Evolutionary conservation across 2,113 vertebrate species (phyloP), one percentile per base, ranked within the genome.

Genomic region (Cygnus atratus): DNA sequence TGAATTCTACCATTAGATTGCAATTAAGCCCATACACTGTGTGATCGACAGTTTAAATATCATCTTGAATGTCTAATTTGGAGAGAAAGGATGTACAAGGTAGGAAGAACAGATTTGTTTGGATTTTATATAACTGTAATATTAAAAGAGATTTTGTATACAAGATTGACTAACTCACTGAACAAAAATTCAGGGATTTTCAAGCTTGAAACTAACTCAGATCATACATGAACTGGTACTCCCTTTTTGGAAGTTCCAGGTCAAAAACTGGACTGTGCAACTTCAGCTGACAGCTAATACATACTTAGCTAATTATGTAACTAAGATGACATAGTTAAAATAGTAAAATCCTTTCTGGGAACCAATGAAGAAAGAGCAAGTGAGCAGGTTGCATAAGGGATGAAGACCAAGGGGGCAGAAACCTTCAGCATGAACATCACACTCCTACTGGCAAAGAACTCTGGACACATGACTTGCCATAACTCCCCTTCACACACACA

Each of bases 1-100:
- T 83, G 14, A 94, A 96, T 90, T 91, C 35, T 85, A 65, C 10
- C n/a, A 81, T 73, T 91, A 83, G 13, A 20, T 84, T 67, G 37
- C 70, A 87, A 96, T 85, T 95, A 94, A 86, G 67, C 14, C 31
- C 6, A 52, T 48, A 62, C 61, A 70, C 33, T 71, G 5, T 24
- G 80, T 81, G 28, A 85, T 78, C 14, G 52, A 52, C 12, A 58
- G 11, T 80, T 88, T 52, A 63, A 79, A 80, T 86, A 35, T 55
- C 20, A 65, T 85, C 35, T 73, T 91, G 26, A 95, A 83, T 44
- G 13, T 93, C 52, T 88, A 10, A 8, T 72, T 89, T 88, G 71
- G 66, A 80, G 31, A 70, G 6, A 63, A 95, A 88, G 21, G n/a
- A 79, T 25, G 48, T 4, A 72, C 10, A 59, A 82, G 33, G 0